Percentiles rank a stretch among this genome's conserved stretches.
phyloP scores from a whole-genome alignment of 2,113 vertebrate genomes.

The Paralichthys olivaceus region DNA sequence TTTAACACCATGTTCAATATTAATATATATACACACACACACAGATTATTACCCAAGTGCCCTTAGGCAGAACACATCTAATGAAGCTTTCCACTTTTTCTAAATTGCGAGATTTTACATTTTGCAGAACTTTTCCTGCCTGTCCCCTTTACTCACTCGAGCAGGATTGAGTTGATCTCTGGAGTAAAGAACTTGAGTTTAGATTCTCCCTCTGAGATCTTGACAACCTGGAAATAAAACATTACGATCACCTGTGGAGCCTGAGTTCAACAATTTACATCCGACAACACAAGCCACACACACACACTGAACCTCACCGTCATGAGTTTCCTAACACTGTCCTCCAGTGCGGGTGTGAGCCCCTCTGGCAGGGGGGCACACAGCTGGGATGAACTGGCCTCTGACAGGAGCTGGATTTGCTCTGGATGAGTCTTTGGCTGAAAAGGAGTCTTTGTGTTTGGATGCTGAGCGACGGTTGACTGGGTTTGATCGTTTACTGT shows the following conservation, averaged over 20 bases:
- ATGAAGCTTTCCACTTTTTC: too few species aligned
- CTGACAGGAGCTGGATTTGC: conserved; percentile 11
- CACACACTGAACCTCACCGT: conserved; percentile 74
- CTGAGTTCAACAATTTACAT: neutral
- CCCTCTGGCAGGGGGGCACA: conserved; percentile 84
- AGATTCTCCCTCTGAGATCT: conserved; percentile 87
- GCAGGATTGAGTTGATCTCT: conserved; percentile 89
- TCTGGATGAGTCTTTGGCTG: conserved; percentile 15
- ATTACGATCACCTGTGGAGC: neutral
- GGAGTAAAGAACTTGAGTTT: conserved; percentile 92
- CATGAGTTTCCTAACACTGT: conserved; percentile 85
- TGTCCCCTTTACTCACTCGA: conserved; percentile 87
- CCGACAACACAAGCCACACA: neutral
- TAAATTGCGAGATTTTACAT: too few species aligned
- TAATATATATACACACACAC: too few species aligned
- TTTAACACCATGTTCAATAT: neutral
- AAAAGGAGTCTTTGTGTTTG: neutral
- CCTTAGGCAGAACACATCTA: neutral
- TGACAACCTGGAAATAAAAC: conserved; percentile 83
- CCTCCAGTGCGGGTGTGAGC: conserved; percentile 85
- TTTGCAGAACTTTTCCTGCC: too few species aligned
- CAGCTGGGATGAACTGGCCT: neutral
- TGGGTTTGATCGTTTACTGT: neutral
- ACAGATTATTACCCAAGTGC: neutral
- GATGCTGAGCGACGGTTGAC: neutral